Conservation (phyloP, 1,140 invertebrate species). For the Eurosta solidaginis region DNA sequence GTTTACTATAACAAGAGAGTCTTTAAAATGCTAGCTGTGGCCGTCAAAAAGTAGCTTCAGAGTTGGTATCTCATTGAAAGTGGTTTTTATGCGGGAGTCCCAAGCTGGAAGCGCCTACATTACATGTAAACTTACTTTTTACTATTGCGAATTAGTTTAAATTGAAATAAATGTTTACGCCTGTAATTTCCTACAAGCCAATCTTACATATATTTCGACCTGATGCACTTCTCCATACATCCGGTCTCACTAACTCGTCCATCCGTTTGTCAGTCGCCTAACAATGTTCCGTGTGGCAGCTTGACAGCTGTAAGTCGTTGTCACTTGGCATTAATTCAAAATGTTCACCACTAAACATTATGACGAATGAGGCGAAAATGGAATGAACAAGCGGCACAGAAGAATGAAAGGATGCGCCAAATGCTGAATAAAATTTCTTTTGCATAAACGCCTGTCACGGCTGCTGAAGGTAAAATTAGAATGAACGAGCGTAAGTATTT, state of each 20-base stretch:
- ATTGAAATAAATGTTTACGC: too few species aligned
- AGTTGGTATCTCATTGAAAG: too few species aligned
- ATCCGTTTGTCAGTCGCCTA: neutral
- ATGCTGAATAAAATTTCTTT: neutral
- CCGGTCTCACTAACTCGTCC: neutral
- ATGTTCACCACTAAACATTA: conserved; percentile 13
- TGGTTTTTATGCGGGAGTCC: too few species aligned
- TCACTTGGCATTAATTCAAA: conserved; percentile 27
- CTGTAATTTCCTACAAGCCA: neutral
- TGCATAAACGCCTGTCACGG: conserved; percentile 12
- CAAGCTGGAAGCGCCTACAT: too few species aligned
- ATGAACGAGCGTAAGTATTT: neutral
- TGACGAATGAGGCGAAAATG: conserved; percentile 25
- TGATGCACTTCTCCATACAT: neutral
- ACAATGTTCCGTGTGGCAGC: conserved; percentile 9
- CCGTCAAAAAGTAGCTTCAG: too few species aligned
- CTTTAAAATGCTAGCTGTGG: too few species aligned
- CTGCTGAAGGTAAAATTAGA: conserved; percentile 23
- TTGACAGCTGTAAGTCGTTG: conserved; percentile 25
- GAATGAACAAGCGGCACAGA: too few species aligned
- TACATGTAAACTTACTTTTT: too few species aligned
- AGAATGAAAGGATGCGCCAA: conserved; percentile 12
- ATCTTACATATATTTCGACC: neutral
- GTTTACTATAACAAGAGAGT: too few species aligned
- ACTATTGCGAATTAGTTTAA: too few species aligned